Percentiles rank a stretch among this genome's conserved stretches.
phyloP scores from a whole-genome alignment of 2,113 vertebrate species.

The Manacus vitellinus region DNA sequence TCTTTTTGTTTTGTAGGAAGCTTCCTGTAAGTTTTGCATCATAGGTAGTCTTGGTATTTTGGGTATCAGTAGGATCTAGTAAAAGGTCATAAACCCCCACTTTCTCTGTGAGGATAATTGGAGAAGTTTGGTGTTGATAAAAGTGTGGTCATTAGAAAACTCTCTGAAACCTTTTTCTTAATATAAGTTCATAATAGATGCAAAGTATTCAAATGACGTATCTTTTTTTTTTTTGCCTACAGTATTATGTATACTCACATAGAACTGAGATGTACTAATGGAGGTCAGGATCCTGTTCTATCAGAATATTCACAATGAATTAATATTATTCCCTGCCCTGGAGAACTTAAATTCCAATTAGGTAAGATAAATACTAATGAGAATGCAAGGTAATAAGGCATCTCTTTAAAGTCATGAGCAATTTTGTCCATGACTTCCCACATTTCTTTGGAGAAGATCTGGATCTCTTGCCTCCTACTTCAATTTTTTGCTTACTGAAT shows the following conservation, averaged over 20 bases:
- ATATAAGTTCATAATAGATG: background rate
- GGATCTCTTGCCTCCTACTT: background rate
- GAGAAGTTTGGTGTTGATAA: background rate
- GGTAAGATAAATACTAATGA: background rate
- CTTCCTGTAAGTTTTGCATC: background rate
- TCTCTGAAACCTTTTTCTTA: background rate
- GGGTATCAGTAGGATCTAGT: background rate
- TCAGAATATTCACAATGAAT: background rate
- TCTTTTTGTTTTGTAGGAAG: background rate
- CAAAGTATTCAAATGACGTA: background rate
- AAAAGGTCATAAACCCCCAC: background rate
- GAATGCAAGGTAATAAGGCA: background rate
- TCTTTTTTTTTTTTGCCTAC: background rate
- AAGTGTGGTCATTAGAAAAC: background rate
- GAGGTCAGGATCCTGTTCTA: background rate
- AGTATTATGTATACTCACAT: background rate
- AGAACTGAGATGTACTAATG: background rate
- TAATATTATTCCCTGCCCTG: background rate
- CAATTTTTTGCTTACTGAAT: background rate
- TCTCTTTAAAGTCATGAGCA: background rate
- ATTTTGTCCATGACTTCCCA: background rate
- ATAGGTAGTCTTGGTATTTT: background rate
- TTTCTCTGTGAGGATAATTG: background rate
- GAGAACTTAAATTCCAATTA: background rate
- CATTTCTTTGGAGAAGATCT: background rate